phyloP scores from a whole-genome alignment of 2,797 vertebrate genomes.

The Buceros bicornis region DNA sequence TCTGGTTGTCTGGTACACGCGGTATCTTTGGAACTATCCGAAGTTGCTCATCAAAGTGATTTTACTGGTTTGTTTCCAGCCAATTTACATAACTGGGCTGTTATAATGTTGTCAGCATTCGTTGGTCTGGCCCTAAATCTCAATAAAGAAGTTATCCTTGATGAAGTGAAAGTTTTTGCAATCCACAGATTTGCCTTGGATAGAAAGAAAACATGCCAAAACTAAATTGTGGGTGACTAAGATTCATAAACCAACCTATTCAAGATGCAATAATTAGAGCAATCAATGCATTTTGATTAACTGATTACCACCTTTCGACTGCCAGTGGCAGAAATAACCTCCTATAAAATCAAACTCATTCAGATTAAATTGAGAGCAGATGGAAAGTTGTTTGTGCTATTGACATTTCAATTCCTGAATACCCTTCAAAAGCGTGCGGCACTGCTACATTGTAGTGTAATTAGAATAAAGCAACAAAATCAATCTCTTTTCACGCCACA shows the following conservation, averaged over 20 bases:
- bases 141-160: background rate
- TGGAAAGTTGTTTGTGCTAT: constrained; percentile 48
- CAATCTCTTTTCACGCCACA: background rate
- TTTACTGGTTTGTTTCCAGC: background rate
- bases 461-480: constrained; percentile 49
- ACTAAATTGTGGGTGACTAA: background rate
- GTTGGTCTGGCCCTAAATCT: background rate
- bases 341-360: constrained; percentile 29
- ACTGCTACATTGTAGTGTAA: background rate
- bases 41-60: background rate
- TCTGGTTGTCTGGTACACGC: accelerated
- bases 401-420: constrained; percentile 54
- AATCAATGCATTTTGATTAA: constrained; percentile 63
- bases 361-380: constrained; percentile 55
- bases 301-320: constrained; percentile 50
- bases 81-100: background rate
- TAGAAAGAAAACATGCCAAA: background rate
- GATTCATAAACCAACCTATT: background rate
- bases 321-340: constrained; percentile 48
- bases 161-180: background rate
- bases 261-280: constrained; percentile 25
- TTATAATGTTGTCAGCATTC: background rate
- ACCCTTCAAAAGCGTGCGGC: background rate
- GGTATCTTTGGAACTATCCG: background rate
- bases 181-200: background rate